phyloP scores from a whole-genome alignment of 2,888 invertebrate species.

The Drosophila dives region DNA sequence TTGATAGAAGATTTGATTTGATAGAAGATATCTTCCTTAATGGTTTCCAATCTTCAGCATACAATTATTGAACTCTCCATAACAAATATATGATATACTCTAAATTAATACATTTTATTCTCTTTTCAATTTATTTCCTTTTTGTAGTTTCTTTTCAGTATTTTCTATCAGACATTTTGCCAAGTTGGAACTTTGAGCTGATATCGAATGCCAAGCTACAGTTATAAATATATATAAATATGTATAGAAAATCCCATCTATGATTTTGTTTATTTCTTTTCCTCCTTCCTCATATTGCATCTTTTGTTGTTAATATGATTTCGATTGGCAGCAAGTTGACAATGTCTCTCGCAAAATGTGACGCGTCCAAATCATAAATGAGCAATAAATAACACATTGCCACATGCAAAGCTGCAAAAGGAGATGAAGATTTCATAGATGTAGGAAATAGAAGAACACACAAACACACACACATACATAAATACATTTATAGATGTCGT shows the following conservation, averaged over 20 bases:
- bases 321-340: slow-evolving; percentile 51
- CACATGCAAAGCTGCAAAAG: slow-evolving; percentile 51
- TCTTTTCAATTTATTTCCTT: neutral
- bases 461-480: neutral
- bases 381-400: slow-evolving; percentile 81
- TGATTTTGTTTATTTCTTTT: neutral
- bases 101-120: neutral
- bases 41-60: neutral
- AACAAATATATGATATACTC: neutral
- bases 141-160: neutral
- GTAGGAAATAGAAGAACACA: neutral
- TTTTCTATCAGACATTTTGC: neutral
- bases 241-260: neutral
- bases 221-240: neutral
- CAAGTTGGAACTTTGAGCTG: neutral
- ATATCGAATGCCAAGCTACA: slow-evolving; percentile 18
- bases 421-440: slow-evolving; percentile 31
- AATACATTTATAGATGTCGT: slow-evolving; percentile 63
- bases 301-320: slow-evolving; percentile 27
- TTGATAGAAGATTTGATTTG: neutral
- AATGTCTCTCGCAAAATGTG: slow-evolving; percentile 68
- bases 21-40: neutral
- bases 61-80: neutral
- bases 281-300: neutral
- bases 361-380: slow-evolving; percentile 79